Evolutionary conservation across 2,888 invertebrate genomes (phyloP), one percentile per base, ranked within the genome.

Genomic region (Carterocephalus palaemon): DNA sequence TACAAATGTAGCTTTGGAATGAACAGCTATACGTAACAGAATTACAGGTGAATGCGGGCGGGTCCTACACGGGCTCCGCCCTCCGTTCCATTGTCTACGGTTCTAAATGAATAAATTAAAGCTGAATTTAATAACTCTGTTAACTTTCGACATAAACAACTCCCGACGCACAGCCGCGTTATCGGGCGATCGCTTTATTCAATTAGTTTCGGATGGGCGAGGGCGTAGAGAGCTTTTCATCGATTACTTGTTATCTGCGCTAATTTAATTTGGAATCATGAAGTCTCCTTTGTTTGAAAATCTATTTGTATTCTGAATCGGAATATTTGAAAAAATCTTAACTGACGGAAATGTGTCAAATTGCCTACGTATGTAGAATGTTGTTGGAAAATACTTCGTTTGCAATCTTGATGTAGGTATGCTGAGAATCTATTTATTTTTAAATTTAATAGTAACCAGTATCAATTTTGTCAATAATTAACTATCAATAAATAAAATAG

Each of bases 51-150:
- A 69, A n/a, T n/a, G 64, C 66, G 71, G 81, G 84, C 78, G 80
- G 73, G 67, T 63, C 55, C 46, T 10, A 12, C 9, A 10, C 29
- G 12, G 51, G 72, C 77, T 56, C 81, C 84, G 81, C 82, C 85
- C 76, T 64, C 52, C 46, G 54, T 71, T 62, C 77, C 77, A 76
- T 83, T 84, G 81, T 84, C 75, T 75, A 62, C 60, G 58, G 54
- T 60, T 53, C 62, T 83, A 86, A 86, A 84, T 80, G 84, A 85
- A 86, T 86, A 83, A 84, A 86, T 85, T 86, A 86, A 75, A 72
- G 74, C 55, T 63, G 75, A 84, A 85, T 83, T 81, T 79, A 83
- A 83, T 85, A 84, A 83, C 76, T 79, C 70, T 73, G 81, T 85
- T 85, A 84, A 69, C 69, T 69, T 72, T 70, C 67, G 83, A 78